phyloP scores from a whole-genome alignment of 2,888 invertebrate species.

The Aphodius sticticus region DNA sequence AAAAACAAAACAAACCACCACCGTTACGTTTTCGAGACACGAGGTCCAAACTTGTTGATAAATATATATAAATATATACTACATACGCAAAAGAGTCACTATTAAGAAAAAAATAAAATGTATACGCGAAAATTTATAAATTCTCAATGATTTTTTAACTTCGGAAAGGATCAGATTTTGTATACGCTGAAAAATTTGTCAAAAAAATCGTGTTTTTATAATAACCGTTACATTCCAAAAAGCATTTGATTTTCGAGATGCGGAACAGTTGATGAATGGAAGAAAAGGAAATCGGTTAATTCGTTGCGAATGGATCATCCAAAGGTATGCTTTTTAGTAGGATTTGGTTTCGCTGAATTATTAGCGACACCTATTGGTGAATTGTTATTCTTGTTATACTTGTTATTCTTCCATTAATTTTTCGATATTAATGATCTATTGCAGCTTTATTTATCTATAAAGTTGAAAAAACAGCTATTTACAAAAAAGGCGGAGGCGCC shows the following conservation, averaged over 20 bases:
- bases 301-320: background rate
- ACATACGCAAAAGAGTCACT: slow-evolving; percentile 38
- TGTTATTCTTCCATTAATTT: too few relatives aligned
- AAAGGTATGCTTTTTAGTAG: background rate
- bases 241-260: slow-evolving; percentile 15
- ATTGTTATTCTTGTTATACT: too few relatives aligned
- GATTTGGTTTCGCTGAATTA: too few relatives aligned
- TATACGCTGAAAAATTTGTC: background rate
- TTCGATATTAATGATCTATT: too few relatives aligned
- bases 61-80: slow-evolving; percentile 32
- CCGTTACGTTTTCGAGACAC: slow-evolving; percentile 36
- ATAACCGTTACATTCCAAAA: slow-evolving; percentile 20
- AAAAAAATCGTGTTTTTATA: slow-evolving; percentile 27
- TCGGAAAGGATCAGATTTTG: background rate
- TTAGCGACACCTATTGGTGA: too few relatives aligned
- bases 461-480: too few relatives aligned
- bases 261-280: background rate
- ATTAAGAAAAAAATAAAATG: slow-evolving; percentile 35
- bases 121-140: slow-evolving; percentile 43
- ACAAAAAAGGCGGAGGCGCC: too few relatives aligned
- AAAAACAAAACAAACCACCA: slow-evolving; percentile 9
- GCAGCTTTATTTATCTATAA: too few relatives aligned
- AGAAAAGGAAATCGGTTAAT: background rate
- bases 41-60: slow-evolving; percentile 44
- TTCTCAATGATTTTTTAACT: slow-evolving; percentile 17